Conservation (phyloP, 2,797 vertebrate genomes). For the Phoxinus dragarum region DNA sequence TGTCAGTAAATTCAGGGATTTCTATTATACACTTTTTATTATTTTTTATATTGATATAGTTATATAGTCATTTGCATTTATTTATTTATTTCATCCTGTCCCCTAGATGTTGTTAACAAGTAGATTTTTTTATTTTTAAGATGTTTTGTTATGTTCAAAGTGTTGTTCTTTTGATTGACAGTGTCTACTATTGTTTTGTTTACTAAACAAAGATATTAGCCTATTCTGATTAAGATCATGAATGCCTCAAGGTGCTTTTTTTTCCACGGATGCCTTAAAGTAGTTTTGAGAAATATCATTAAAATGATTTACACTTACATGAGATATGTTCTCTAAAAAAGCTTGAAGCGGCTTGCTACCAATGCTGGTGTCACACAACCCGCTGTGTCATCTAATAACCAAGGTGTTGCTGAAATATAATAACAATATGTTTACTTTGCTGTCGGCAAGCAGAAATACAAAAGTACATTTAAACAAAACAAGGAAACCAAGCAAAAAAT, state of each 20-base stretch:
- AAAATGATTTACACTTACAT: constrained; percentile 18
- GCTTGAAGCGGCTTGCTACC: neutral
- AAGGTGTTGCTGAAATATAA: neutral
- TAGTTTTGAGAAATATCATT: constrained; percentile 14
- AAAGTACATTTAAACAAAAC: neutral
- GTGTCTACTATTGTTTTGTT: neutral
- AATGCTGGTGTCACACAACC: neutral
- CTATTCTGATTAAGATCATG: neutral
- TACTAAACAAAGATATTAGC: neutral
- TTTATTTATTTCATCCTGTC: neutral
- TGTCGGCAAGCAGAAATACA: neutral
- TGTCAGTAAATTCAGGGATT: neutral
- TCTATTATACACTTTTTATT: neutral
- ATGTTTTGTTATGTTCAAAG: neutral
- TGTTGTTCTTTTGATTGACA: constrained; percentile 4
- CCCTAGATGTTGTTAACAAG: neutral
- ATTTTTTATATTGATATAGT: neutral
- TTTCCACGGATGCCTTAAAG: neutral
- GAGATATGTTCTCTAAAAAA: neutral
- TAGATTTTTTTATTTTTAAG: neutral
- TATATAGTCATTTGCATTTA: neutral
- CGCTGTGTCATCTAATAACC: neutral
- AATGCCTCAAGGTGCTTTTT: neutral
- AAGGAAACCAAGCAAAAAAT: neutral
- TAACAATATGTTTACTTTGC: neutral